phyloP scores from a whole-genome alignment of 64 coral and sea anemone genomes.

The Trachythela sp. region DNA sequence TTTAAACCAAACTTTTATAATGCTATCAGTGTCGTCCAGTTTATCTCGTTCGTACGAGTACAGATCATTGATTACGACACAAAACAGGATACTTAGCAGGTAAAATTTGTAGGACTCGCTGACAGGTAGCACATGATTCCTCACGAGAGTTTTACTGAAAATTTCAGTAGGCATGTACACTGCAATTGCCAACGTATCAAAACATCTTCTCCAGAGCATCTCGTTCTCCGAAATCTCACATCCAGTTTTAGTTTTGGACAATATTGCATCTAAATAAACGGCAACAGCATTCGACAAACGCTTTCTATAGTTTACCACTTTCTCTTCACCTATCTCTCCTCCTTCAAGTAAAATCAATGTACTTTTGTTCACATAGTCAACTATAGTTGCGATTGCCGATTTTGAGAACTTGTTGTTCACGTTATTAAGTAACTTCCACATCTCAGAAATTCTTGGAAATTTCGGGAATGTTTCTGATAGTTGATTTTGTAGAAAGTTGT shows the following conservation, averaged over 20 bases:
- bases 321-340: neutral
- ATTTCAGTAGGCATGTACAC: neutral
- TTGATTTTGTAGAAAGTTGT: neutral
- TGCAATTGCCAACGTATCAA: neutral
- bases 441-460: neutral
- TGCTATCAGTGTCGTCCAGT: neutral
- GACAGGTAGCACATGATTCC: neutral
- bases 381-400: neutral
- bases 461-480: neutral
- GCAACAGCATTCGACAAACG: neutral
- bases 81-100: neutral
- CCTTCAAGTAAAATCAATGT: neutral
- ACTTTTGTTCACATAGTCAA: neutral
- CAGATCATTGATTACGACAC: neutral
- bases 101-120: neutral
- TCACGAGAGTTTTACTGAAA: neutral
- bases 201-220: neutral
- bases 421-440: neutral
- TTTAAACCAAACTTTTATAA: neutral
- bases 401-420: neutral
- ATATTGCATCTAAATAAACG: neutral
- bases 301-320: neutral
- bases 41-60: constrained; percentile 3
- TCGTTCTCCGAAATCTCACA: neutral
- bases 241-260: neutral